Conservation (phyloP, 2,888 invertebrate species). For the Suillia variegata region DNA sequence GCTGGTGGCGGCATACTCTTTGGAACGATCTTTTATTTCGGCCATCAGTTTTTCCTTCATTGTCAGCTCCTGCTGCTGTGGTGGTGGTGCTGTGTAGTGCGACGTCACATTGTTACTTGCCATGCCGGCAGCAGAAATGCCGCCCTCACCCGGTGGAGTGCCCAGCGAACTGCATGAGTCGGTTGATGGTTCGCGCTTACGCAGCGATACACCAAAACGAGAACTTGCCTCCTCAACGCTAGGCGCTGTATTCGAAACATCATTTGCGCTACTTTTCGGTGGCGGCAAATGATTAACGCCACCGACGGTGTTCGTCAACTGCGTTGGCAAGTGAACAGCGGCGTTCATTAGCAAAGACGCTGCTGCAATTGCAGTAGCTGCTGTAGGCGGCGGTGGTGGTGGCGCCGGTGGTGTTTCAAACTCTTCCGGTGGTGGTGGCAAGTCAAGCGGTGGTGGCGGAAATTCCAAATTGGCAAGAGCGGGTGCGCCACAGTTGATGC, state of each 20-base stretch:
- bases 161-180: slow-evolving; percentile 66
- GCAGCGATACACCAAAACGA: slow-evolving; percentile 72
- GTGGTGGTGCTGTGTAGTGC: slow-evolving; percentile 32
- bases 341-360: slow-evolving; percentile 5
- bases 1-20: slow-evolving; percentile 64
- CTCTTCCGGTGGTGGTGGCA: slow-evolving; percentile 79
- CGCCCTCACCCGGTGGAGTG: slow-evolving; percentile 62
- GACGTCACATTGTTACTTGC: slow-evolving; percentile 30
- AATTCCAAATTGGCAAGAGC: slow-evolving; percentile 83
- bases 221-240: slow-evolving; percentile 76
- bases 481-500: too few relatives aligned
- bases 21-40: slow-evolving; percentile 74
- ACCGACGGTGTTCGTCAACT: slow-evolving; percentile 25
- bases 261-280: slow-evolving; percentile 58
- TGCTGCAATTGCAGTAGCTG: slow-evolving; percentile 39
- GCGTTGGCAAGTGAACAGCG: too few relatives aligned
- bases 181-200: slow-evolving; percentile 70
- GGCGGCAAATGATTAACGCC: slow-evolving; percentile 42
- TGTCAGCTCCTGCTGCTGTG: slow-evolving; percentile 49
- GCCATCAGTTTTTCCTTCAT: slow-evolving; percentile 85
- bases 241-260: slow-evolving; percentile 69
- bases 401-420: slow-evolving; percentile 58
- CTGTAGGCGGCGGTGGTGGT: slow-evolving; percentile 42
- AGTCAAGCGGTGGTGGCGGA: slow-evolving; percentile 82
- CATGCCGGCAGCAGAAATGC: too few relatives aligned